Conservation (phyloP, 2,797 vertebrate species). For the Cynopterus sphinx region DNA sequence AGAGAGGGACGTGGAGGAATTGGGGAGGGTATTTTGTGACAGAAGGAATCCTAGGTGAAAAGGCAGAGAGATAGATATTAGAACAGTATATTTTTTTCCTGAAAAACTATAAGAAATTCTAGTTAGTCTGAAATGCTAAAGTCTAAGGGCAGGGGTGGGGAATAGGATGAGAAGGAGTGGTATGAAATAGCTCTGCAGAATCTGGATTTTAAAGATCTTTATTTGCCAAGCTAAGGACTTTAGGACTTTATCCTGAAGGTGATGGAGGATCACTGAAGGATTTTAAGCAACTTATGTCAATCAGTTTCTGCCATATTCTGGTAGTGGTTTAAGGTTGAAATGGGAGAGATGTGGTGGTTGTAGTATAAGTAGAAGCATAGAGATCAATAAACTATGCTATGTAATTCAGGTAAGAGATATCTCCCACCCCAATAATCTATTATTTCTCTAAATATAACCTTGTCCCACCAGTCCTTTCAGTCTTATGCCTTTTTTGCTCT, state of each 20-base stretch:
- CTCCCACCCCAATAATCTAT: background rate
- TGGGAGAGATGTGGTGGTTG: background rate
- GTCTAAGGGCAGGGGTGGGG: background rate
- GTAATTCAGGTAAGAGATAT: background rate
- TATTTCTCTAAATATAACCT: background rate
- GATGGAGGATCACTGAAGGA: background rate
- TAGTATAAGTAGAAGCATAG: background rate
- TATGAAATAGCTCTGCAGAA: background rate
- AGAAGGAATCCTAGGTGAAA: background rate
- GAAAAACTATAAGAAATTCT: background rate
- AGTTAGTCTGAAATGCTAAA: background rate
- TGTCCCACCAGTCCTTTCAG: background rate
- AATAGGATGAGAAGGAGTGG: background rate
- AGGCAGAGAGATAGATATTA: background rate
- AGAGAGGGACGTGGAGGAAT: no score
- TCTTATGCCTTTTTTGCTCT: background rate
- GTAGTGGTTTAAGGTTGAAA: background rate
- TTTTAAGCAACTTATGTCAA: background rate
- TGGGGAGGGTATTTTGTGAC: background rate
- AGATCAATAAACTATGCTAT: background rate
- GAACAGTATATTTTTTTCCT: background rate
- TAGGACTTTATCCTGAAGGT: background rate
- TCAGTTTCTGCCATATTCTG: background rate
- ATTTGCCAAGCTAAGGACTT: background rate
- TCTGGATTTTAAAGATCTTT: slow-evolving; percentile 7